These are phyloP conservation scores for Euwallacea fornicatus DNA, from an alignment of 1,140 invertebrate genomes.

Conservation along the genomic window DNA sequence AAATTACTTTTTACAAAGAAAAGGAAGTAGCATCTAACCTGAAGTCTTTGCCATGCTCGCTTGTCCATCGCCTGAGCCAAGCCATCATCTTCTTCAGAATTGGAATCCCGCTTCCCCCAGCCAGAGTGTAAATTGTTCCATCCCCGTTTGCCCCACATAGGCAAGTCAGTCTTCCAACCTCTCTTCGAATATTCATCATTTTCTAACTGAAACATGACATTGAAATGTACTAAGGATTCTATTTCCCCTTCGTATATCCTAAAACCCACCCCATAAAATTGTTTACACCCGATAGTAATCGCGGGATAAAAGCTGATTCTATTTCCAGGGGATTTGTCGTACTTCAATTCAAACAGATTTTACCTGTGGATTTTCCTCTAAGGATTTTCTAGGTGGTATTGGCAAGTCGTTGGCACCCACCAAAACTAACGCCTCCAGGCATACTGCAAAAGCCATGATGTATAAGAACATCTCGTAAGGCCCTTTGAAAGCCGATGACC, in stretches of 20 bases:
- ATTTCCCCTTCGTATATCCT: background rate
- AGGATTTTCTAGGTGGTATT: slow-evolving; percentile 25
- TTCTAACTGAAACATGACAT: slow-evolving; percentile 31
- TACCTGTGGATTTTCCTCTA: slow-evolving; percentile 37
- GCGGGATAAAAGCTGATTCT: background rate
- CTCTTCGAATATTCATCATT: slow-evolving; percentile 41
- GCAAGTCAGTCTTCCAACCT: slow-evolving; percentile 51
- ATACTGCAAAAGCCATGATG: slow-evolving; percentile 13
- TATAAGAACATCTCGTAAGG: slow-evolving; percentile 12
- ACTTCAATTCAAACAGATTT: slow-evolving; percentile 6
- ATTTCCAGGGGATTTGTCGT: slow-evolving; percentile 17
- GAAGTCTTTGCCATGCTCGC: slow-evolving; percentile 50
- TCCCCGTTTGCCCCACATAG: slow-evolving; percentile 61
- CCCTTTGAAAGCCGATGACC: background rate
- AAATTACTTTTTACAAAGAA: background rate
- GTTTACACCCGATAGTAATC: background rate
- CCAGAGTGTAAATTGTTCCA: slow-evolving; percentile 64
- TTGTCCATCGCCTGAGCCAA: slow-evolving; percentile 40
- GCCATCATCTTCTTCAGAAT: slow-evolving; percentile 35
- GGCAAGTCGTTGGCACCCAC: slow-evolving; percentile 24
- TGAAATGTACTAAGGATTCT: slow-evolving; percentile 1
- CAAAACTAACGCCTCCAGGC: slow-evolving; percentile 15
- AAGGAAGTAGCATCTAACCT: slow-evolving; percentile 35
- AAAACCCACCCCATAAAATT: background rate
- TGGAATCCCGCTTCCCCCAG: slow-evolving; percentile 62